A percentile compares a stretch with the other conserved stretches of the same genome.
Conservation (phyloP, 2,888 invertebrate genomes). For the Amiota communis region DNA sequence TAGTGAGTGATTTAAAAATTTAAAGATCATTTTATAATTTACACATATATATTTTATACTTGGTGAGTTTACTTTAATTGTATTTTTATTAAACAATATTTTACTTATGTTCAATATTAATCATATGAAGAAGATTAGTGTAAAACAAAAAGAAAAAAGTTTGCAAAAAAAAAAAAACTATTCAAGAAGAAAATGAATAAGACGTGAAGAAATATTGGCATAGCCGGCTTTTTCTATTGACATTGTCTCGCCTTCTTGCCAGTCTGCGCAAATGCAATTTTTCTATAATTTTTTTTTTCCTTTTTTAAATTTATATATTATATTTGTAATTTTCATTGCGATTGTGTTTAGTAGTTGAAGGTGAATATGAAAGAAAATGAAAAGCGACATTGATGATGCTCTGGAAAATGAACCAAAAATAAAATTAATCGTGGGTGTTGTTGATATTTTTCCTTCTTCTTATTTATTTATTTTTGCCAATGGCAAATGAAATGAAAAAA, state of each 20-base stretch:
- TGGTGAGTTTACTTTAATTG: too few species aligned
- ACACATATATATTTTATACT: too few species aligned
- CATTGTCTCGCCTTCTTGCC: not conserved
- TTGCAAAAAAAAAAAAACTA: not conserved
- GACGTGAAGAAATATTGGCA: not conserved
- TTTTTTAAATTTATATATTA: not conserved
- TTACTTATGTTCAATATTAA: too few species aligned
- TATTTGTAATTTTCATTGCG: too few species aligned
- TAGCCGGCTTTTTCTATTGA: slow-evolving; percentile 15
- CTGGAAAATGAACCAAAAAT: slow-evolving; percentile 14
- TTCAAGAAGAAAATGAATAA: not conserved
- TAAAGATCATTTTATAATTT: too few species aligned
- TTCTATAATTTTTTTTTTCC: not conserved
- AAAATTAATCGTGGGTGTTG: slow-evolving; percentile 26
- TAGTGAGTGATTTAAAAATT: too few species aligned
- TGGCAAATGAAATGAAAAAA: not conserved
- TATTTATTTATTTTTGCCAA: slow-evolving; percentile 8
- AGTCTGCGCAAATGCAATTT: slow-evolving; percentile 22
- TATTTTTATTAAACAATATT: too few species aligned
- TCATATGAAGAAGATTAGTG: too few species aligned
- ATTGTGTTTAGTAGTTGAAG: not conserved
- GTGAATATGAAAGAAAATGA: not conserved
- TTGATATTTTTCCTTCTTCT: not conserved
- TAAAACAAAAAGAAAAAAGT: slow-evolving; percentile 8
- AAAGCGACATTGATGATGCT: not conserved